A percentile compares a stretch with the other conserved stretches of the same genome.
Evolutionary conservation across 2,888 invertebrate species (phyloP).

Genomic region (Geophilus truncorum): DNA sequence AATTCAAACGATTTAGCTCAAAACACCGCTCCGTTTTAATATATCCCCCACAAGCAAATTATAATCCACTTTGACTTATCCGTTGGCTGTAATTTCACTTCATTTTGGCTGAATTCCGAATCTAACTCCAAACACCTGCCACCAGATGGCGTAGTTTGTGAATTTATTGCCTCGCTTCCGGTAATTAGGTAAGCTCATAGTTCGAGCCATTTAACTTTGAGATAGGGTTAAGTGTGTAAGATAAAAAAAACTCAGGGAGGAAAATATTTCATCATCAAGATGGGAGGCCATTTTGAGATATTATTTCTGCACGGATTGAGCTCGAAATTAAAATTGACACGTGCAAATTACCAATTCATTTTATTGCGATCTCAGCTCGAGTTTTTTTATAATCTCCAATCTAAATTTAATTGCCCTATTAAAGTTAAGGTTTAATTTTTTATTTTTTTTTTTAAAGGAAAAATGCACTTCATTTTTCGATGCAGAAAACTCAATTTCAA

Average conservation of each 20-base stretch:
- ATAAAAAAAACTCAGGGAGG: not conserved
- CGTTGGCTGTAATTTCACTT: not conserved
- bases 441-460: no score
- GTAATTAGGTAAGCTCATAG: slow-evolving; percentile 27
- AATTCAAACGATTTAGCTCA: slow-evolving; percentile 13
- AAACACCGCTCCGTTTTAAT: not conserved
- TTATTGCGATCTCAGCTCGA: not conserved
- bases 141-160: not conserved
- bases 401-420: slow-evolving; percentile 15
- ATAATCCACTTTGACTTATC: not conserved
- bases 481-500: not conserved
- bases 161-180: slow-evolving; percentile 18
- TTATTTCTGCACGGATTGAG: slow-evolving; percentile 22
- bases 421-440: slow-evolving; percentile 2
- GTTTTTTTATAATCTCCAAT: slow-evolving; percentile 4
- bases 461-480: not conserved
- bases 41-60: not conserved
- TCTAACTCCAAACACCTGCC: slow-evolving; percentile 17
- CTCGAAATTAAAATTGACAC: slow-evolving; percentile 19
- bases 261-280: slow-evolving; percentile 25
- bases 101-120: not conserved
- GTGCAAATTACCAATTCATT: slow-evolving; percentile 19
- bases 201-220: slow-evolving; percentile 24
- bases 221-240: slow-evolving; percentile 22
- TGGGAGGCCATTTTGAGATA: slow-evolving; percentile 2